Evolutionary conservation across 2,888 invertebrate genomes (phyloP).

Genomic region (Athripsodes cinereus): DNA sequence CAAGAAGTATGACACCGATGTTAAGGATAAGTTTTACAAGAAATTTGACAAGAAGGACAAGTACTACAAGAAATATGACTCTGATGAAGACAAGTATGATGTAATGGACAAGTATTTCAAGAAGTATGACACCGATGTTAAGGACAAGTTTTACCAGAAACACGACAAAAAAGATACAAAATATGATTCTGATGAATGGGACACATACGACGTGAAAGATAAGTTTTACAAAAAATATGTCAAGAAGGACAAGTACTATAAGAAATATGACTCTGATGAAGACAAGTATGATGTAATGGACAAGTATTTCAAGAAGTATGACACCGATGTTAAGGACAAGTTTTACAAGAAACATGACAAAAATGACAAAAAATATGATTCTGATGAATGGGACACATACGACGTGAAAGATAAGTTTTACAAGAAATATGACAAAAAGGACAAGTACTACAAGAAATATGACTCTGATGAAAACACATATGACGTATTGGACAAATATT

Average conservation of each 20-base stretch:
- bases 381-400: neutral
- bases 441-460: neutral
- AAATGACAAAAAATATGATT: neutral
- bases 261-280: too few relatives aligned
- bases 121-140: neutral
- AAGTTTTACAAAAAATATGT: too few relatives aligned
- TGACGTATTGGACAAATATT: neutral
- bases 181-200: too few relatives aligned
- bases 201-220: too few relatives aligned
- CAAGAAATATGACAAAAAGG: neutral
- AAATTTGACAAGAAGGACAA: neutral
- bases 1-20: neutral
- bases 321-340: neutral
- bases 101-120: neutral
- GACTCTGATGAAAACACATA: neutral
- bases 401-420: neutral
- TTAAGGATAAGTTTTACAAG: neutral
- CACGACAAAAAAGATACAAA: neutral
- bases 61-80: too few relatives aligned
- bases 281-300: too few relatives aligned
- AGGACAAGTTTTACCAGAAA: neutral
- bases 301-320: neutral
- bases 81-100: neutral
- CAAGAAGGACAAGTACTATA: neutral
- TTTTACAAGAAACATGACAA: neutral